phyloP scores from a whole-genome alignment of 2,797 vertebrate species.

The Sebastes paucispinis region DNA sequence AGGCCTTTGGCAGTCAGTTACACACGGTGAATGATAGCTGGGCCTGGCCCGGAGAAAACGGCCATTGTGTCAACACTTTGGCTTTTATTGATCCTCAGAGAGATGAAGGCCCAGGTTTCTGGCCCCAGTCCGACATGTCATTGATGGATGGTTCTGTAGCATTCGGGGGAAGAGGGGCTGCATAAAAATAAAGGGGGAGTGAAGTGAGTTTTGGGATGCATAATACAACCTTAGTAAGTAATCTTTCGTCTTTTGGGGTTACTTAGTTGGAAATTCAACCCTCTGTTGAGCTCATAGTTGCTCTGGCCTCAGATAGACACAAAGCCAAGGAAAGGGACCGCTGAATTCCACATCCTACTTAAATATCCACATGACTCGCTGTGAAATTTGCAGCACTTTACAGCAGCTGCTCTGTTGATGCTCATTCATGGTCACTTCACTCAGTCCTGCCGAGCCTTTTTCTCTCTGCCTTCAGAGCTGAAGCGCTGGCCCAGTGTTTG shows the following conservation, averaged over 20 bases:
- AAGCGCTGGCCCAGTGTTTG: slow-evolving; percentile 29
- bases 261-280: slow-evolving; percentile 60
- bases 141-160: slow-evolving; percentile 76
- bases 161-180: slow-evolving; percentile 58
- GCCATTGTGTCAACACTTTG: slow-evolving; percentile 79
- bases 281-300: slow-evolving; percentile 53
- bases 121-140: slow-evolving; percentile 64
- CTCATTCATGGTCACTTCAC: slow-evolving; percentile 58
- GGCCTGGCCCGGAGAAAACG: slow-evolving; percentile 67
- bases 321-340: slow-evolving; percentile 40
- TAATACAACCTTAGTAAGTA: slow-evolving; percentile 65
- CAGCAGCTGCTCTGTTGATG: slow-evolving; percentile 52
- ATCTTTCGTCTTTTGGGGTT: slow-evolving; percentile 52
- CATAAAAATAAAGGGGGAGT: slow-evolving; percentile 55
- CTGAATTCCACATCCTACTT: slow-evolving; percentile 58
- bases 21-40: slow-evolving; percentile 52
- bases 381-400: slow-evolving; percentile 57
- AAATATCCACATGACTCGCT: slow-evolving; percentile 43
- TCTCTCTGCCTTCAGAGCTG: slow-evolving; percentile 11
- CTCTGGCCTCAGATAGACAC: slow-evolving; percentile 16
- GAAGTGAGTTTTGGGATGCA: slow-evolving; percentile 62
- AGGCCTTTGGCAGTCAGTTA: slow-evolving; percentile 58
- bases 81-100: slow-evolving; percentile 79
- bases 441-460: slow-evolving; percentile 29
- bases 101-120: slow-evolving; percentile 67